Percentiles rank a stretch among this genome's conserved stretches.
Conservation (phyloP, 2,797 vertebrate genomes). For the Mareca penelope region DNA sequence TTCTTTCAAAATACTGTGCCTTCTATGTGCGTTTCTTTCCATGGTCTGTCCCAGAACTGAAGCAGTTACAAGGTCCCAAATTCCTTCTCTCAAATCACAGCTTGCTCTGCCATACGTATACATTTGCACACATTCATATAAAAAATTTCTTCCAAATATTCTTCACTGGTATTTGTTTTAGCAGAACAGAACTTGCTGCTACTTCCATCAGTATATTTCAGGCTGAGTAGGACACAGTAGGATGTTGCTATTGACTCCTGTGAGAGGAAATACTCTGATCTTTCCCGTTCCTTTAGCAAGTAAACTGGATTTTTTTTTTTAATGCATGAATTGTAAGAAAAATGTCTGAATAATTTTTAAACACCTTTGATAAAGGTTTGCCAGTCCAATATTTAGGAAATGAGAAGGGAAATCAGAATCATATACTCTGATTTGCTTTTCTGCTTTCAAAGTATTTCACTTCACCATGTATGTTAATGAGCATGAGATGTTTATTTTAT, state of each 20-base stretch:
- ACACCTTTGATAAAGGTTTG: neutral
- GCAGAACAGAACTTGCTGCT: neutral
- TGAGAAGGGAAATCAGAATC: neutral
- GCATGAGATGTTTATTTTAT: neutral
- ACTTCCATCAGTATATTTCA: neutral
- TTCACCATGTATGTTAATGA: neutral
- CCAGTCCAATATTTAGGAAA: neutral
- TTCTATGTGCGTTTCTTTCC: neutral
- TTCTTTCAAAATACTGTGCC: neutral
- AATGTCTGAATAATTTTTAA: neutral
- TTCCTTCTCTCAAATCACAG: neutral
- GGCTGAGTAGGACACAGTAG: neutral
- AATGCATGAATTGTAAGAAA: neutral
- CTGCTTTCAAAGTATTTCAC: neutral
- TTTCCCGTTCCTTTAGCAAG: neutral
- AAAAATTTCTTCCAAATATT: neutral
- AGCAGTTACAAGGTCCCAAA: neutral
- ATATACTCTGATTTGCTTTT: neutral
- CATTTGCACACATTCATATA: neutral
- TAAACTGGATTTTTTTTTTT: neutral
- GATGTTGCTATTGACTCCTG: neutral
- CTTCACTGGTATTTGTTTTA: neutral
- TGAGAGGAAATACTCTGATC: fast-evolving
- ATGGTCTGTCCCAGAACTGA: neutral
- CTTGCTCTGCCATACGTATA: neutral